Evolutionary conservation across 1,140 invertebrate species (phyloP), one percentile per base, ranked within the genome.

Genomic region (Olivierus martensii): DNA sequence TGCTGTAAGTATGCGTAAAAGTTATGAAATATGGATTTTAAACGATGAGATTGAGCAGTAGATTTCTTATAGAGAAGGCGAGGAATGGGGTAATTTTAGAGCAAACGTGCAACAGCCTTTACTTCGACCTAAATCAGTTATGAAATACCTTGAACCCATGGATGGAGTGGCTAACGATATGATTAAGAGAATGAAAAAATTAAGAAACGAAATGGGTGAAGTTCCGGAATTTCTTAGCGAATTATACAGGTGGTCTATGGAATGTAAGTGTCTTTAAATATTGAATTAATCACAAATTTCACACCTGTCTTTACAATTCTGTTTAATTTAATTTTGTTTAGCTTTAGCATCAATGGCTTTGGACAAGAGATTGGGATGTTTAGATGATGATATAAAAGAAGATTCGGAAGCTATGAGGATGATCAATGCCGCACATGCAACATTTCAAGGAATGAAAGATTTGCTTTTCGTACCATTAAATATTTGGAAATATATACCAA

Each of bases 401-500:
- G 50, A 77, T 38, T 84, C 84, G 0, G 68, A 74, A 14, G 78
- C 80, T 43, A 76, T 79, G 1, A 77, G 72, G 63, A 69, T 87
- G 14, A 84, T 91, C 50, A 52, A 77, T 6, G 78, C 84, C 9
- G 81, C 84, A 1, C 76, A 81, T 44, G 67, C 71, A 2, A 80
- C 82, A 6, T 89, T 89, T 61, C 71, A 71, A 61, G 75, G 70
- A 15, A 81, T 83, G 28, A 70, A 87, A 48, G 77, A 75, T 63
- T 77, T 84, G 82, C 84, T 63, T 81, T 83, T 14, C 68, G 83
- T 84, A 65, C 81, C 82, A n/a, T 69, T 79, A 4, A 76, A 74
- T 41, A 63, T 88, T 2, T 89, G 84, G 85, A 74, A 71, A 49
- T 75, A 73, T 58, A 77, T 85, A 55, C 71, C 81, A 34, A 89